A percentile compares a stretch with the other conserved stretches of the same genome.
phyloP scores from a whole-genome alignment of 2,113 vertebrate genomes.

The Falco punctatus region DNA sequence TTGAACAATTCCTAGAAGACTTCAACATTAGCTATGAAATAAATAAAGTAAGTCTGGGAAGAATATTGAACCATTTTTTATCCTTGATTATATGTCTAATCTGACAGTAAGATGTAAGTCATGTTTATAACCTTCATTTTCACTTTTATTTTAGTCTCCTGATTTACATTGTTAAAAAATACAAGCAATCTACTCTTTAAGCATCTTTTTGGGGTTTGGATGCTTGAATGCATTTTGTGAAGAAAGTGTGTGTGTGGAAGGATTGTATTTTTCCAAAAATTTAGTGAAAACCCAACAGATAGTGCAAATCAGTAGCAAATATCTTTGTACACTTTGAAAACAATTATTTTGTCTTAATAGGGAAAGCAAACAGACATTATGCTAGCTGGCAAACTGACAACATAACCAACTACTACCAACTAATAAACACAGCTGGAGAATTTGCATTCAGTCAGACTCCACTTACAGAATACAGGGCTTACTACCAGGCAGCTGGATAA shows the following conservation, averaged over 20 bases:
- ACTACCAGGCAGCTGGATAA: background rate
- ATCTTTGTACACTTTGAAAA: background rate
- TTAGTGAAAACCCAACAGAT: background rate
- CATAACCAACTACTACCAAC: background rate
- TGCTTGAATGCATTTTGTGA: background rate
- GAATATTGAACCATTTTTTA: background rate
- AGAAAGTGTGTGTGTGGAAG: background rate
- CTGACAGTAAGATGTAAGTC: background rate
- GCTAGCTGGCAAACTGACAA: background rate
- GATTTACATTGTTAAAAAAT: background rate
- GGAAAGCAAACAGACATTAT: background rate
- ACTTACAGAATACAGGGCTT: background rate
- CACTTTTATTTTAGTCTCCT: background rate
- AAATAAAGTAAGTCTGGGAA: background rate
- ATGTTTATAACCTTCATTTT: background rate
- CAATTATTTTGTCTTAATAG: background rate
- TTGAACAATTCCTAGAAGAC: background rate
- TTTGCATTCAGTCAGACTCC: background rate
- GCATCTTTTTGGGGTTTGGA: background rate
- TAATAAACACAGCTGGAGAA: conserved; percentile 43
- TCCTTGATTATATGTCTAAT: background rate
- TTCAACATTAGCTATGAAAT: background rate
- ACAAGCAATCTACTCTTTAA: background rate
- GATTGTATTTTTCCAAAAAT: background rate
- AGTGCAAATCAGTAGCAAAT: background rate